Percentiles rank a stretch among this genome's conserved stretches.
phyloP scores from a whole-genome alignment of 2,113 vertebrate species.

The Saccopteryx leptura region DNA sequence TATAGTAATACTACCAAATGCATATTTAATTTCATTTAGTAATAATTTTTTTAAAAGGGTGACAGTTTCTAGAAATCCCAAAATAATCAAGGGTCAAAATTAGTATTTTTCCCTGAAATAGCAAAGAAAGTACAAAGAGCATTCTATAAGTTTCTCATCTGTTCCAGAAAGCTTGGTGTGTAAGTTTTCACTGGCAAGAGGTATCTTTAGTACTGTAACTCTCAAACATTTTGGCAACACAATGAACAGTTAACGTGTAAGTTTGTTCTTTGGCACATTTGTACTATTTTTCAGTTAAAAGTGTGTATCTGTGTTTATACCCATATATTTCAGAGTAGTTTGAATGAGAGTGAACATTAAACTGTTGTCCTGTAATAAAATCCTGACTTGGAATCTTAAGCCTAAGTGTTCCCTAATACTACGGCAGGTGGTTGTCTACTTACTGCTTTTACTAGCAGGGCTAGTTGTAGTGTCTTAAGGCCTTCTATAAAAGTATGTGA shows the following conservation, averaged over 20 bases:
- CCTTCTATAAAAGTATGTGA: neutral
- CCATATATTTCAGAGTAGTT: neutral
- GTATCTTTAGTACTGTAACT: neutral
- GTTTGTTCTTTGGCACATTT: neutral
- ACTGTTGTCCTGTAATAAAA: neutral
- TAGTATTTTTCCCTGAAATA: conserved; percentile 35
- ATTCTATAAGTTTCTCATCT: neutral
- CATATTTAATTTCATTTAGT: conserved; percentile 33
- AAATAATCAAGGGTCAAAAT: neutral
- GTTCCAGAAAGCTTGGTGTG: neutral
- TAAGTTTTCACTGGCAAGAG: conserved; percentile 4
- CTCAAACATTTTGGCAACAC: neutral
- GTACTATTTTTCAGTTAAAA: neutral
- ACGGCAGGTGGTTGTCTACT: neutral
- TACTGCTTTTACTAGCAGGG: neutral
- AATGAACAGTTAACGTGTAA: neutral
- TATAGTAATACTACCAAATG: neutral
- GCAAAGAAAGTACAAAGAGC: neutral
- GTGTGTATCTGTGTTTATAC: neutral
- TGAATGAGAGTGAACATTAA: neutral
- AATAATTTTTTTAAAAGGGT: conserved; percentile 35
- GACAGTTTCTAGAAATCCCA: neutral
- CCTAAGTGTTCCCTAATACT: neutral
- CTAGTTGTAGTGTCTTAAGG: neutral
- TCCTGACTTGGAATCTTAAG: neutral